Percentiles rank a stretch among this genome's conserved stretches.
Evolutionary conservation across 2,113 vertebrate species (phyloP).

Genomic region (Centropus unirufus): DNA sequence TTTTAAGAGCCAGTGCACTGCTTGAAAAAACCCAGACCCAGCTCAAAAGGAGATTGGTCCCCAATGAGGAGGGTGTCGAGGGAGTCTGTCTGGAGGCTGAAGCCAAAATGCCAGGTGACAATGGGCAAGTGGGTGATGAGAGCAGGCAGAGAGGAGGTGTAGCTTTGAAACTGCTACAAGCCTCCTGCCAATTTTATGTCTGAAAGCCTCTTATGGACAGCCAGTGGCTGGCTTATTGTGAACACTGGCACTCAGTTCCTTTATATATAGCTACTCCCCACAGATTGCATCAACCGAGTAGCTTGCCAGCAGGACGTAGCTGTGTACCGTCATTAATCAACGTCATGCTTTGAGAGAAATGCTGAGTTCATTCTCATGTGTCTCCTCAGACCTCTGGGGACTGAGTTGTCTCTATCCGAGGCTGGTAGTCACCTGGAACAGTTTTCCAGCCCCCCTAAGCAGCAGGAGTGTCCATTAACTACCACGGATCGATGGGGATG

Average conservation of each 20-base stretch:
- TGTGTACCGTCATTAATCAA: slow-evolving; percentile 82
- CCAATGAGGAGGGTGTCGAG: not conserved
- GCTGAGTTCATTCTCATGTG: slow-evolving; percentile 71
- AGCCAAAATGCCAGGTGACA: not conserved
- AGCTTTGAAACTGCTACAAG: not conserved
- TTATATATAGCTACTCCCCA: not conserved
- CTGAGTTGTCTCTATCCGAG: slow-evolving; percentile 74
- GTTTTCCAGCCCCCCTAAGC: slow-evolving; percentile 77
- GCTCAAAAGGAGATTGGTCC: not conserved
- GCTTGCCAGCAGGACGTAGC: slow-evolving; percentile 74
- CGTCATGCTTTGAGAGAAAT: slow-evolving; percentile 72
- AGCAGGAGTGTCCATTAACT: slow-evolving; percentile 87
- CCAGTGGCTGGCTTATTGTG: not conserved
- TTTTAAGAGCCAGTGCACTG: not conserved
- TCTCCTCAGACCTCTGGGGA: slow-evolving; percentile 76
- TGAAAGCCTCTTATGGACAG: not conserved
- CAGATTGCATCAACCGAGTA: slow-evolving; percentile 38
- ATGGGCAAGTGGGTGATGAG: not conserved
- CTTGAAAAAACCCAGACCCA: not conserved
- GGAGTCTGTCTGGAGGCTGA: not conserved
- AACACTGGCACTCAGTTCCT: not conserved
- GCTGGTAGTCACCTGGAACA: slow-evolving; percentile 83
- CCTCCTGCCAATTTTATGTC: not conserved
- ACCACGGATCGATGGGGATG: slow-evolving; percentile 77
- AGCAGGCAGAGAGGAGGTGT: not conserved